Percentiles rank a stretch among this genome's conserved stretches.
Conservation (phyloP, 2,888 invertebrate genomes). For the Campoletis raptor region DNA sequence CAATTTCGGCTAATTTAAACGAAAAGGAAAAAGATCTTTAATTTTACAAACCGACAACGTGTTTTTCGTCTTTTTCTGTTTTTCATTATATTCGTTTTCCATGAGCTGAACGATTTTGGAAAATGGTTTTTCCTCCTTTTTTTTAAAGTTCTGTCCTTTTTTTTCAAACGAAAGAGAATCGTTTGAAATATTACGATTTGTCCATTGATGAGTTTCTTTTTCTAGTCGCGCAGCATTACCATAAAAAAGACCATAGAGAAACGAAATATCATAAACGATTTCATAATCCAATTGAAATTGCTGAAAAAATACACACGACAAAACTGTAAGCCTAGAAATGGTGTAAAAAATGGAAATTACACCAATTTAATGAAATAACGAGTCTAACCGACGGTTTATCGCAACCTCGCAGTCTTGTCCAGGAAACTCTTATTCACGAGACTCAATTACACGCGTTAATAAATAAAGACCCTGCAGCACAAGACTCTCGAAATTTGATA, state of each 20-base stretch:
- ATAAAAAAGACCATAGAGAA: no score
- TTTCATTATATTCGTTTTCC: no score
- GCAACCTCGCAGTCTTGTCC: neutral
- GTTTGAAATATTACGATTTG: neutral
- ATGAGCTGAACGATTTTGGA: neutral
- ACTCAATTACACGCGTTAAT: neutral
- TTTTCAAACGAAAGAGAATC: no score
- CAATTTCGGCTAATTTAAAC: slow-evolving; percentile 86
- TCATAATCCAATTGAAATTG: neutral
- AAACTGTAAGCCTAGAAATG: neutral
- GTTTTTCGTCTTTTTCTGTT: neutral
- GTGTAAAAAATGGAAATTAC: neutral
- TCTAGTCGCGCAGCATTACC: no score
- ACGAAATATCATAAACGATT: neutral
- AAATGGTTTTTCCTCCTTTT: neutral
- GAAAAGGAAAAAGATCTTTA: slow-evolving; percentile 18
- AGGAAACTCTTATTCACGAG: neutral
- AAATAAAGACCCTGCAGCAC: neutral
- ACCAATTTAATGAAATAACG: neutral
- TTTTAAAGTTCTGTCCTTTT: no score
- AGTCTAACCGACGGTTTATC: neutral
- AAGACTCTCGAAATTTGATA: neutral
- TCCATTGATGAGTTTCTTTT: no score
- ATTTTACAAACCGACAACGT: slow-evolving; percentile 3
- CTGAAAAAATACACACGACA: neutral